Evolutionary conservation across 1,140 invertebrate genomes (phyloP).

Genomic region (Danaus melanippus): DNA sequence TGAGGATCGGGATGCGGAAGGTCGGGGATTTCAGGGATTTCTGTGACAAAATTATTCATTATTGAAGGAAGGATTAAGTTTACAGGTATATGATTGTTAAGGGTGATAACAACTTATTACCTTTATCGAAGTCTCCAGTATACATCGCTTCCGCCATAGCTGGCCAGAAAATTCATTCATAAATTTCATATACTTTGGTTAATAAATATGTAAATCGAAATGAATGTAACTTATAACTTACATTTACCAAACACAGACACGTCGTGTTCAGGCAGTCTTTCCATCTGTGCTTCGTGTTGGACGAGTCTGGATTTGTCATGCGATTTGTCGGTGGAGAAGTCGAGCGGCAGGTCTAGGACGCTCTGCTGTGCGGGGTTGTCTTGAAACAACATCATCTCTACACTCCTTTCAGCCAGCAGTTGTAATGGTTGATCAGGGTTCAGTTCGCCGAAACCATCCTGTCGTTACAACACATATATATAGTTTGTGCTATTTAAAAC

Average conservation of each 20-base stretch:
- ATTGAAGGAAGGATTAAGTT: slow-evolving; percentile 31
- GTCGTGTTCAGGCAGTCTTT: slow-evolving; percentile 40
- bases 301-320: slow-evolving; percentile 27
- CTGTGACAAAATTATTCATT: slow-evolving; percentile 31
- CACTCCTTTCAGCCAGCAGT: slow-evolving; percentile 26
- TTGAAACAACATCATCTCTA: slow-evolving; percentile 36
- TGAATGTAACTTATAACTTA: slow-evolving; percentile 18
- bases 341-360: slow-evolving; percentile 21
- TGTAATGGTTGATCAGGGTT: slow-evolving; percentile 29
- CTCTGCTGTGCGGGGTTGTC: slow-evolving; percentile 24
- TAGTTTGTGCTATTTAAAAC: too few species aligned
- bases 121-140: slow-evolving; percentile 30
- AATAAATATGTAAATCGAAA: slow-evolving; percentile 8
- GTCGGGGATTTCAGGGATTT: slow-evolving; percentile 55
- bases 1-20: slow-evolving; percentile 42
- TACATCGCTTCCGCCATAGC: slow-evolving; percentile 26
- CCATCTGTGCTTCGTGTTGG: slow-evolving; percentile 29
- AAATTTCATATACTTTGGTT: not conserved
- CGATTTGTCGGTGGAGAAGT: slow-evolving; percentile 25
- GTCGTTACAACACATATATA: not conserved
- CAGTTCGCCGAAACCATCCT: slow-evolving; percentile 57
- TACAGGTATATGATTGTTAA: slow-evolving; percentile 12
- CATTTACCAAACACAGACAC: slow-evolving; percentile 41
- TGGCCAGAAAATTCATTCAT: slow-evolving; percentile 16
- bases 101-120: slow-evolving; percentile 18